A percentile compares a stretch with the other conserved stretches of the same genome.
Conservation (phyloP, 2,113 vertebrate species). For the Psephotus haematonotus region DNA sequence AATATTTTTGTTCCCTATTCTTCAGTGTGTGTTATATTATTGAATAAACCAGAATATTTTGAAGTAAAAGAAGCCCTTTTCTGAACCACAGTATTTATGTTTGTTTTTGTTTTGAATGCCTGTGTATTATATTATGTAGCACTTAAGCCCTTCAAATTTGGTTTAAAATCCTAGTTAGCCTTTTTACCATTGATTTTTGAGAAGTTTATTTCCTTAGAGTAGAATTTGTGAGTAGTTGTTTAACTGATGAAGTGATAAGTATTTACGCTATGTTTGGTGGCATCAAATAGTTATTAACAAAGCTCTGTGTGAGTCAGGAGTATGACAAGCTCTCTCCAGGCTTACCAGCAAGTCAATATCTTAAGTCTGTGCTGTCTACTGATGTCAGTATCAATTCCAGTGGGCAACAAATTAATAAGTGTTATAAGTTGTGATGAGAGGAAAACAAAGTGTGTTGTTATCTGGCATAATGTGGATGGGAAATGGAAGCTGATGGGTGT, state of each 20-base stretch:
- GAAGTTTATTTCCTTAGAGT: not conserved
- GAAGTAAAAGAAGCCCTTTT: not conserved
- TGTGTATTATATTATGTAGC: not conserved
- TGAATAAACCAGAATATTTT: not conserved
- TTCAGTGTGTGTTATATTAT: not conserved
- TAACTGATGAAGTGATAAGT: not conserved
- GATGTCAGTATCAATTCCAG: not conserved
- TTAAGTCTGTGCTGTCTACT: not conserved
- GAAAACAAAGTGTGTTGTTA: not conserved
- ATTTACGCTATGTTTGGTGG: not conserved
- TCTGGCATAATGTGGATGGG: not conserved
- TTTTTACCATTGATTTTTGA: conserved; percentile 1
- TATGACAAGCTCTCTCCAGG: not conserved
- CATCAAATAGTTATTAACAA: not conserved
- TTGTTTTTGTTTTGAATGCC: not conserved
- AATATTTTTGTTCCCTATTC: not conserved
- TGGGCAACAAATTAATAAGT: not conserved
- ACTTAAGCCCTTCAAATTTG: not conserved
- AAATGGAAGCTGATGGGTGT: not conserved
- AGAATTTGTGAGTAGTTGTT: conserved; percentile 4
- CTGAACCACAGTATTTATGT: not conserved
- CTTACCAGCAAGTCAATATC: not conserved
- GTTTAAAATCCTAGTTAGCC: not conserved
- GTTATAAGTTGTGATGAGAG: not conserved
- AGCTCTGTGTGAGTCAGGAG: not conserved